Evolutionary conservation across 2,797 vertebrate species (phyloP).

Genomic region (Spea hammondii): DNA sequence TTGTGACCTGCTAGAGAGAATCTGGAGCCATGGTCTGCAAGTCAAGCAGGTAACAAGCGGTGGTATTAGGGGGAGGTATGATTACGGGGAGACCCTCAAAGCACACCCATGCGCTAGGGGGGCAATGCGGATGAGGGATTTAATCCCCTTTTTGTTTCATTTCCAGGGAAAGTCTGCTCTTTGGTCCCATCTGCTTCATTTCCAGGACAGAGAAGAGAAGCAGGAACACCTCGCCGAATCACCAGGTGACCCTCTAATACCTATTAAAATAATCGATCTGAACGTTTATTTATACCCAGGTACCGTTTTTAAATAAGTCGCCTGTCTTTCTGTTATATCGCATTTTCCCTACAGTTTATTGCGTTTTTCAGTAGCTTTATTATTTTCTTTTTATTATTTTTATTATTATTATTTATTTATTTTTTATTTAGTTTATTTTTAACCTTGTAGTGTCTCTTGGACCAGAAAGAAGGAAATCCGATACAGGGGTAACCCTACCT

Average conservation of each 20-base stretch:
- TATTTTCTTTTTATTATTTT: background rate
- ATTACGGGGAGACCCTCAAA: too few species aligned
- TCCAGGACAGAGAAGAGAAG: conserved; percentile 86
- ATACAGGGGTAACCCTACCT: conserved; percentile 71
- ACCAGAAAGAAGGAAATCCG: conserved; percentile 79
- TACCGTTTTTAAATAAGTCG: too few species aligned
- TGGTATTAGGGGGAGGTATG: too few species aligned
- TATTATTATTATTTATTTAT: background rate
- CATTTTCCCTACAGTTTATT: too few species aligned
- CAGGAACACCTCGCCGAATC: conserved; percentile 76
- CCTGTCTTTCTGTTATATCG: too few species aligned
- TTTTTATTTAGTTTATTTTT: background rate
- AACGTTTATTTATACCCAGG: too few species aligned
- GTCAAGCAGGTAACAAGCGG: conserved; percentile 84
- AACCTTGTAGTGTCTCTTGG: conserved; percentile 67
- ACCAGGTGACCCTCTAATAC: conserved; percentile 71
- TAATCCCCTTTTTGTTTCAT: conserved; percentile 14
- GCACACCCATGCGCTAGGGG: too few species aligned
- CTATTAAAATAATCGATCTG: background rate
- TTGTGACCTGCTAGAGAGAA: conserved; percentile 94
- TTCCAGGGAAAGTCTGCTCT: conserved; percentile 91
- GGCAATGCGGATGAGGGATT: background rate
- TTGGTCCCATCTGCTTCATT: conserved; percentile 96
- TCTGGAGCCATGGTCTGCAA: conserved; percentile 95
- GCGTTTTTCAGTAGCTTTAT: background rate